Conservation (phyloP, 2,113 vertebrate species). For the Xiphorhynchus elegans region DNA sequence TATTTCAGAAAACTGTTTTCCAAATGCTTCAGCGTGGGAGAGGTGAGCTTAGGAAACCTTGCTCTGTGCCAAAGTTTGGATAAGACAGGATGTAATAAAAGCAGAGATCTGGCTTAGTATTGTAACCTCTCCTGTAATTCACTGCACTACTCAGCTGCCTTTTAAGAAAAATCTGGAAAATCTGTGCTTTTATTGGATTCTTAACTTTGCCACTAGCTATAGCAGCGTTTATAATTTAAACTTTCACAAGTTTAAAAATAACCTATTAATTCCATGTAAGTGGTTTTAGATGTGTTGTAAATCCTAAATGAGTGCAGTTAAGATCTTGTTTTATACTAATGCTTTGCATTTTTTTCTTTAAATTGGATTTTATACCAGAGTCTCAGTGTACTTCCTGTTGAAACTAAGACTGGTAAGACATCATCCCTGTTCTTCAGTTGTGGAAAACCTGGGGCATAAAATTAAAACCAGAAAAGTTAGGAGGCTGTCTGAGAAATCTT, state of each 20-base stretch:
- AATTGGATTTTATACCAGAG: neutral
- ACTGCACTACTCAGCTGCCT: neutral
- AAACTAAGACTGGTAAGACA: neutral
- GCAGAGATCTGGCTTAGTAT: neutral
- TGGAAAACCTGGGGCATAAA: neutral
- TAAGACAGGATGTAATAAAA: conserved; percentile 8
- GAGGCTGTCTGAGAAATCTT: neutral
- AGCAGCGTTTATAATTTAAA: conserved; percentile 29
- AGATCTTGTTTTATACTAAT: conserved; percentile 1
- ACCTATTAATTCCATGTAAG: conserved; percentile 21
- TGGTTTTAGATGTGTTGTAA: conserved; percentile 26
- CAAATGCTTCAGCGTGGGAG: neutral
- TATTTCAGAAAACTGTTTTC: conserved; percentile 21
- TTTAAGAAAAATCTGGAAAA: conserved; percentile 44
- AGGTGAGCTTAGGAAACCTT: conserved; percentile 31
- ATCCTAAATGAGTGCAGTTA: conserved; percentile 30
- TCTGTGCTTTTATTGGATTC: neutral
- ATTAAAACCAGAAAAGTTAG: neutral
- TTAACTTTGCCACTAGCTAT: conserved; percentile 27
- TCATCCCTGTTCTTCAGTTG: neutral
- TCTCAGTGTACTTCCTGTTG: neutral
- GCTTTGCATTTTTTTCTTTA: neutral
- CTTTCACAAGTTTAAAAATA: conserved; percentile 45
- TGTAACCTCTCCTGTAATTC: conserved; percentile 47
- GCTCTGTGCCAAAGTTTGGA: neutral